Evolutionary conservation across 2,113 vertebrate species (phyloP).

Genomic region (Tragelaphus imberbis): DNA sequence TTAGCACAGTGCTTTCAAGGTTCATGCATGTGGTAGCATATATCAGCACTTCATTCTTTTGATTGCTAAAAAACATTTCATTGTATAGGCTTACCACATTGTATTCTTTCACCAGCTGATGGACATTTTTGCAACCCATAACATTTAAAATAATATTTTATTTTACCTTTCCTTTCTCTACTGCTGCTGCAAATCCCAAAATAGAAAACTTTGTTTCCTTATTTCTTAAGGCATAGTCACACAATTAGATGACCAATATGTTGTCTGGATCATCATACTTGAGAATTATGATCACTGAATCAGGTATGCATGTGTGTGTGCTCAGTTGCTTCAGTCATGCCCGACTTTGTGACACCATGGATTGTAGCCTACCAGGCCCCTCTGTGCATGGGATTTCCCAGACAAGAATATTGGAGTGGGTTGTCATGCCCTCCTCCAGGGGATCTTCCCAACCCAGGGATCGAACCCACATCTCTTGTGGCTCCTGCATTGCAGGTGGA

Average conservation of each 20-base stretch:
- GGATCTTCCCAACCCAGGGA: background rate
- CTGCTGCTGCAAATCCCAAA: background rate
- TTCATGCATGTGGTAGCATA: background rate
- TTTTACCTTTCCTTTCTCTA: background rate
- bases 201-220: background rate
- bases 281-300: background rate
- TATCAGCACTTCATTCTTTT: background rate
- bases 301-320: background rate
- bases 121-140: background rate
- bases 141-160: background rate
- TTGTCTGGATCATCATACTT: background rate
- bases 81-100: background rate
- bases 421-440: background rate
- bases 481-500: background rate
- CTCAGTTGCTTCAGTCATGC: background rate
- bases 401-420: background rate
- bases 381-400: background rate
- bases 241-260: background rate
- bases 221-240: background rate
- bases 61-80: background rate
- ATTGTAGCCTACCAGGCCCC: background rate
- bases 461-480: background rate
- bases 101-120: background rate
- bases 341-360: background rate
- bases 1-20: background rate